phyloP scores from a whole-genome alignment of 1,140 invertebrate genomes.

The Mylabris phalerata region DNA sequence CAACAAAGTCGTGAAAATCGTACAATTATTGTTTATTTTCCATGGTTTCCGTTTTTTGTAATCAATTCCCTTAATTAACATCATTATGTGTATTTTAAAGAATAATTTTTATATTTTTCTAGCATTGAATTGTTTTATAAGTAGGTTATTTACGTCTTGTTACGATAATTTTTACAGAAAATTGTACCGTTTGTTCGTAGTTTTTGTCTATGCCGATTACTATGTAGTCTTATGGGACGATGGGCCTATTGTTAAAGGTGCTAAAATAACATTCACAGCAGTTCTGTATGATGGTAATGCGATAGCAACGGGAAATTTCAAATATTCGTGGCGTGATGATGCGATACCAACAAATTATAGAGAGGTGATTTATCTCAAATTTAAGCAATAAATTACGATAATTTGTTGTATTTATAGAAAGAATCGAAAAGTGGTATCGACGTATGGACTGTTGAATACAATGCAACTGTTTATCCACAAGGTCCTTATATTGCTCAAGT shows the following conservation, averaged over 20 bases:
- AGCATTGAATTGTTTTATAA: no score
- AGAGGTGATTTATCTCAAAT: slow-evolving; percentile 41
- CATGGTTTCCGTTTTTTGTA: neutral
- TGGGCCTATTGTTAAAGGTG: slow-evolving; percentile 58
- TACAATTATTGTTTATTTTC: slow-evolving; percentile 3
- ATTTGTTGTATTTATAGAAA: slow-evolving; percentile 37
- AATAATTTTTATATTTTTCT: no score
- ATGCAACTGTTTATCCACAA: slow-evolving; percentile 43
- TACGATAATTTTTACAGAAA: no score
- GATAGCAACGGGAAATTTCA: slow-evolving; percentile 41
- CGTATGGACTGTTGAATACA: slow-evolving; percentile 55
- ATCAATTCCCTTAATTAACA: no score
- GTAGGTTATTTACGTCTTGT: no score
- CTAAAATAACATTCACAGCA: slow-evolving; percentile 55
- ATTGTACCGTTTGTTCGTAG: no score
- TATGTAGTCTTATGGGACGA: slow-evolving; percentile 40
- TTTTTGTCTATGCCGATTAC: slow-evolving; percentile 1
- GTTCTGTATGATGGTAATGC: slow-evolving; percentile 43
- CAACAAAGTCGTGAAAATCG: neutral
- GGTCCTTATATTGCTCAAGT: slow-evolving; percentile 58
- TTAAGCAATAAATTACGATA: slow-evolving; percentile 3
- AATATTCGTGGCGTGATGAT: slow-evolving; percentile 52
- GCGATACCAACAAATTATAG: slow-evolving; percentile 45
- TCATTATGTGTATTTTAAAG: no score
- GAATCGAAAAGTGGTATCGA: slow-evolving; percentile 32